Conservation (phyloP, 2,113 vertebrate genomes). For the Phalacrocorax pelagicus region DNA sequence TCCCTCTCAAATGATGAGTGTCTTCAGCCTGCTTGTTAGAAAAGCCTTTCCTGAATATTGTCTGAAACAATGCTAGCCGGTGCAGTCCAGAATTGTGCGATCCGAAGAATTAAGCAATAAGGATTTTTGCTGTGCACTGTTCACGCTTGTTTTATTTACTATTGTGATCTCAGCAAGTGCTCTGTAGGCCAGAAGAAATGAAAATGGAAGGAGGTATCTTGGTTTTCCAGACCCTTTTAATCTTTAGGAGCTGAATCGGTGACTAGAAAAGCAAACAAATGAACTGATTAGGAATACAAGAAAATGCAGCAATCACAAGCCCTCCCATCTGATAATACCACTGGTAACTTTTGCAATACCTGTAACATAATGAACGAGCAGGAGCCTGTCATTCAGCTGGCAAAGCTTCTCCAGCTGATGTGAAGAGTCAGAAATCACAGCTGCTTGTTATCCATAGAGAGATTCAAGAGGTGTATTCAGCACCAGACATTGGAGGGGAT, state of each 20-base stretch:
- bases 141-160: background rate
- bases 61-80: background rate
- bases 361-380: background rate
- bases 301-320: background rate
- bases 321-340: background rate
- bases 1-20: background rate
- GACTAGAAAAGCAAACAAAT: background rate
- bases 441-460: background rate
- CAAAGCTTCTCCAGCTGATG: background rate
- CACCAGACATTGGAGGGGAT: background rate
- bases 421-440: background rate
- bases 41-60: background rate
- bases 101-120: background rate
- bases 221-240: background rate
- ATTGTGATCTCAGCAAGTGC: rapidly evolving
- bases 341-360: background rate
- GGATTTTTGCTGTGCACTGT: background rate
- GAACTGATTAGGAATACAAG: background rate
- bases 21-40: background rate
- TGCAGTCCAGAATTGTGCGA: background rate
- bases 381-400: background rate
- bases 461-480: background rate
- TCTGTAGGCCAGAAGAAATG: background rate
- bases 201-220: background rate
- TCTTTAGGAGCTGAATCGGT: background rate